These are phyloP conservation scores for Acrocephalus arundinaceus DNA, from an alignment of 2,113 vertebrate genomes.

Conservation along the genomic window DNA sequence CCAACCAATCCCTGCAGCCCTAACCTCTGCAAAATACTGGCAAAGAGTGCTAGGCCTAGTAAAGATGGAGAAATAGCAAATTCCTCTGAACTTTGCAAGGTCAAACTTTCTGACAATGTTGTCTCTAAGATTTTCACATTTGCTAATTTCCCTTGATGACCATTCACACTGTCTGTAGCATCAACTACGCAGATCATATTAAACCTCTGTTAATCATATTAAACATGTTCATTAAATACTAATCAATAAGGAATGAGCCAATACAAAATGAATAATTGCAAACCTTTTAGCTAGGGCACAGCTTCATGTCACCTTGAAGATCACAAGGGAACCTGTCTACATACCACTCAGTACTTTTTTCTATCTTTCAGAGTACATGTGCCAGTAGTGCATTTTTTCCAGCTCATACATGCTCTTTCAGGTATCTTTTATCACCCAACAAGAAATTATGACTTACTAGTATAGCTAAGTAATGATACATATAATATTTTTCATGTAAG, in stretches of 20 bases:
- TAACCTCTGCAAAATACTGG: neutral
- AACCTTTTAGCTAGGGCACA: neutral
- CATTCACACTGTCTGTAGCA: neutral
- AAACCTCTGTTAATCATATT: neutral
- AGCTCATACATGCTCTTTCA: neutral
- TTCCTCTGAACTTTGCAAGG: neutral
- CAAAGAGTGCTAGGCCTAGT: rapidly evolving
- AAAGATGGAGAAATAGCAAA: neutral
- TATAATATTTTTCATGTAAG: neutral
- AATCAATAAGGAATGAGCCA: neutral
- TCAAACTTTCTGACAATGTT: neutral
- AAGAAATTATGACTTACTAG: conserved; percentile 5
- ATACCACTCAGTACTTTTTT: neutral
- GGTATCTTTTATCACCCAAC: neutral
- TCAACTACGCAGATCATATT: neutral
- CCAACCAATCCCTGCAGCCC: neutral
- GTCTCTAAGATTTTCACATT: neutral
- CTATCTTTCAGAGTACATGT: neutral
- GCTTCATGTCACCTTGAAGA: neutral
- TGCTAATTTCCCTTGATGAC: neutral
- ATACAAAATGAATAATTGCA: neutral
- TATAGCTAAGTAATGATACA: neutral
- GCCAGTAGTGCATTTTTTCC: neutral
- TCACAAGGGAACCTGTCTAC: neutral
- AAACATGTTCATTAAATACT: neutral